phyloP scores from a whole-genome alignment of 2,113 vertebrate species.

The Centropristis striata region DNA sequence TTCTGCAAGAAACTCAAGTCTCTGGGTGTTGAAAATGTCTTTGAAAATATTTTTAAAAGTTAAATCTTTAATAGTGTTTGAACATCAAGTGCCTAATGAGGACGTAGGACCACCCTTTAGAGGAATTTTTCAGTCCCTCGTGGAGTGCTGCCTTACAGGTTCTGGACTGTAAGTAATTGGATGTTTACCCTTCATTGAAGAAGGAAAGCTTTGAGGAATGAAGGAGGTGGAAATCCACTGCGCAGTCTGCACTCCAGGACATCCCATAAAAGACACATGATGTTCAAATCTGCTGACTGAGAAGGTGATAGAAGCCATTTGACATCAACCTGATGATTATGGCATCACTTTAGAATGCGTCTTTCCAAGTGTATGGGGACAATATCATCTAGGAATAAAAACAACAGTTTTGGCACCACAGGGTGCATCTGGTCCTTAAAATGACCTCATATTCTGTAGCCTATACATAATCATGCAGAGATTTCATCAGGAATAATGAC shows the following conservation, averaged over 20 bases:
- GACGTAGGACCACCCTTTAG: constrained; percentile 59
- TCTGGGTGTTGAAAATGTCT: constrained; percentile 53
- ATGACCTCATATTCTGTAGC: constrained; percentile 67
- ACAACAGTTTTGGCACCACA: constrained; percentile 42
- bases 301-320: constrained; percentile 70
- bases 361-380: constrained; percentile 49
- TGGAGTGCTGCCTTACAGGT: constrained; percentile 60
- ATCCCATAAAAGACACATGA: constrained; percentile 65
- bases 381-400: constrained; percentile 59
- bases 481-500: constrained; percentile 60
- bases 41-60: constrained; percentile 51
- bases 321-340: constrained; percentile 68
- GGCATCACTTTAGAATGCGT: constrained; percentile 56
- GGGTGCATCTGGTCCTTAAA: constrained; percentile 58
- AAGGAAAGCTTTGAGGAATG: constrained; percentile 75
- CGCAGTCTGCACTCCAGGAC: constrained; percentile 65
- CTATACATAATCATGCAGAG: constrained; percentile 61
- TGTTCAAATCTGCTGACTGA: constrained; percentile 71
- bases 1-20: constrained; percentile 24
- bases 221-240: constrained; percentile 72
- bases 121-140: constrained; percentile 61
- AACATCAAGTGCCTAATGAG: constrained; percentile 70
- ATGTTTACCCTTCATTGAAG: constrained; percentile 77
- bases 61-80: constrained; percentile 64
- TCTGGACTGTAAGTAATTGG: constrained; percentile 76